These are phyloP conservation scores for Calameuta idolon DNA, from an alignment of 2,888 invertebrate species.

Conservation along the genomic window DNA sequence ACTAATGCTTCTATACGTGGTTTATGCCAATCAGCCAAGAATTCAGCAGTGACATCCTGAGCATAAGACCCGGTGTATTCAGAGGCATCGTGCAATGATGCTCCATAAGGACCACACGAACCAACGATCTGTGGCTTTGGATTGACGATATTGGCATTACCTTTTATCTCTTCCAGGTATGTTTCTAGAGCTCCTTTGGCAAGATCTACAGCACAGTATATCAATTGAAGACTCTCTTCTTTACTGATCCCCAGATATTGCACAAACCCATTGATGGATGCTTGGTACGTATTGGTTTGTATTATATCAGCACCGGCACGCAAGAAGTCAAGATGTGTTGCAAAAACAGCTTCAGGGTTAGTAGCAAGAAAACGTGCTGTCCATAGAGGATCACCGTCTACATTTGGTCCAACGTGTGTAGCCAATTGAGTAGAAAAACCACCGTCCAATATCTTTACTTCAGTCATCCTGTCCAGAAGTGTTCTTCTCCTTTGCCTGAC, in stretches of 20 bases:
- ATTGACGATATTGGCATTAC: constrained; percentile 69
- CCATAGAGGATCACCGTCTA: constrained; percentile 91
- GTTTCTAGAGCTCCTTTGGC: constrained; percentile 76
- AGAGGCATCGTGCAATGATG: constrained; percentile 89
- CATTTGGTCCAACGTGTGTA: constrained; percentile 79
- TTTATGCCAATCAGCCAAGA: constrained; percentile 86
- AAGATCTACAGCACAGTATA: constrained; percentile 79
- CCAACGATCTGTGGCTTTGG: constrained; percentile 80
- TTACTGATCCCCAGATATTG: constrained; percentile 78
- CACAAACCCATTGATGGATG: constrained; percentile 81
- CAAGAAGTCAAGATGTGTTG: constrained; percentile 85
- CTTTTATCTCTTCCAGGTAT: constrained; percentile 54
- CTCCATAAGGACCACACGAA: constrained; percentile 94
- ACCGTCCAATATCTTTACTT: constrained; percentile 72
- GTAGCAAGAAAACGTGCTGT: constrained; percentile 85
- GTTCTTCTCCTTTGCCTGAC: not conserved
- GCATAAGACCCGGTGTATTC: constrained; percentile 92
- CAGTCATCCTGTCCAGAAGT: constrained; percentile 4
- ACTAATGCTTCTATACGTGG: constrained; percentile 83
- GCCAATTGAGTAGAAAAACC: constrained; percentile 87
- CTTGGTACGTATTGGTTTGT: constrained; percentile 92
- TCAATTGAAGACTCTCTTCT: constrained; percentile 78
- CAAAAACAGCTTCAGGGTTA: constrained; percentile 82
- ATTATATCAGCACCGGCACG: constrained; percentile 90
- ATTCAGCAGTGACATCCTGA: constrained; percentile 72